These are phyloP conservation scores for Plagodis pulveraria DNA, from an alignment of 2,888 invertebrate genomes.

Conservation along the genomic window DNA sequence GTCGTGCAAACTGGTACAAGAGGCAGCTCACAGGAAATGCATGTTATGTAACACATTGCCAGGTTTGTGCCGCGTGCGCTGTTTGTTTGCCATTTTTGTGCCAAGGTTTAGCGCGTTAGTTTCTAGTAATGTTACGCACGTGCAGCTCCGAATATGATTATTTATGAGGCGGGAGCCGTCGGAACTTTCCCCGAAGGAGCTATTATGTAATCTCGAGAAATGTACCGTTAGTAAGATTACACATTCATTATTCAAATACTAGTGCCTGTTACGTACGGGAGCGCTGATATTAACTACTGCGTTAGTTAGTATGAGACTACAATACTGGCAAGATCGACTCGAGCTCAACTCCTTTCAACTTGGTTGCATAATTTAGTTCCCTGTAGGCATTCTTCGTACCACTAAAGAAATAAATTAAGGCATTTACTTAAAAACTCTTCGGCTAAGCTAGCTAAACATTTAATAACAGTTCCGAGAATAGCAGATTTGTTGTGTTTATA, in stretches of 20 bases:
- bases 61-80: neutral
- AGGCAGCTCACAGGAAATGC: neutral
- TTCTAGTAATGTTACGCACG: constrained; percentile 1
- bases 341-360: constrained; percentile 26
- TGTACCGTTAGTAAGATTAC: constrained; percentile 22
- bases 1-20: neutral
- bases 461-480: constrained; percentile 14
- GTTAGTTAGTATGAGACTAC: neutral
- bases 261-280: neutral
- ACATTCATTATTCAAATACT: constrained; percentile 22
- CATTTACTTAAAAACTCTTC: constrained; percentile 27
- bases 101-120: neutral
- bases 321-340: constrained; percentile 26
- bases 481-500: constrained; percentile 16
- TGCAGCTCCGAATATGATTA: constrained; percentile 2
- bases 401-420: constrained; percentile 32
- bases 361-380: constrained; percentile 31
- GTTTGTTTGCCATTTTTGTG: neutral
- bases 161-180: neutral
- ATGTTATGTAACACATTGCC: neutral
- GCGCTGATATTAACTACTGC: neutral
- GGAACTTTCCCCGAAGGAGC: neutral
- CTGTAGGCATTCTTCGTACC: constrained; percentile 23
- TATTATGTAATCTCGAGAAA: constrained; percentile 10
- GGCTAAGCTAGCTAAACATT: constrained; percentile 34